Percentiles rank a stretch among this genome's conserved stretches.
These are phyloP conservation scores for Sthenelais limicola DNA, from an alignment of 2,888 invertebrate genomes.

Conservation along the genomic window DNA sequence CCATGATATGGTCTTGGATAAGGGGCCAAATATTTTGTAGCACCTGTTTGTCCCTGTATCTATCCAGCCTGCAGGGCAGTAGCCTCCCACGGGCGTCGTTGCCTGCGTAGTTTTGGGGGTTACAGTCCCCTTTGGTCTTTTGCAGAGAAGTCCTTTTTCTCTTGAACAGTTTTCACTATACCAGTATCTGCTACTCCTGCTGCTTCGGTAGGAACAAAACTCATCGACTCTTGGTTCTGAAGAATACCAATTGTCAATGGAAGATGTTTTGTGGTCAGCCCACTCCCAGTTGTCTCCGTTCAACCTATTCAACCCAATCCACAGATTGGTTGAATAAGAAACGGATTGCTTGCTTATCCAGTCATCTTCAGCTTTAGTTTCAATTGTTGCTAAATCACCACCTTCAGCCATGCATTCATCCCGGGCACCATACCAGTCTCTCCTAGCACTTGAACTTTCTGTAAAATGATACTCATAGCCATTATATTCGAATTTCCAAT, in stretches of 20 bases:
- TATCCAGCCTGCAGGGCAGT: slow-evolving; percentile 7
- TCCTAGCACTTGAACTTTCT: background rate
- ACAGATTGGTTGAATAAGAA: background rate
- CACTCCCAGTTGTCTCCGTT: slow-evolving; percentile 7
- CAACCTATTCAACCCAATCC: slow-evolving; percentile 14
- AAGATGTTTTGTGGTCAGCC: background rate
- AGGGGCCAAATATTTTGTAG: background rate
- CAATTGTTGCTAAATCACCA: slow-evolving; percentile 7
- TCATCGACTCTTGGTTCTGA: background rate
- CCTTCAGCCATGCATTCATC: background rate
- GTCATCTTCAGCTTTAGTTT: slow-evolving; percentile 14
- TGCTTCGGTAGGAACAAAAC: background rate
- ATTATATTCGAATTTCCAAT: background rate
- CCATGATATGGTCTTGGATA: background rate
- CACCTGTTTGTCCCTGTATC: background rate
- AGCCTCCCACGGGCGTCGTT: background rate
- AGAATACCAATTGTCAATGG: background rate
- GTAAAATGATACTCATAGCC: slow-evolving; percentile 12
- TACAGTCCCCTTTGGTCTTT: background rate
- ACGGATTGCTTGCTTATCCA: background rate
- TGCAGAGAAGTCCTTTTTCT: background rate
- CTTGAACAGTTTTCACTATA: background rate
- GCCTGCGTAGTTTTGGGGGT: background rate
- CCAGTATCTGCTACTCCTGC: background rate
- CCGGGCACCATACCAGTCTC: background rate